Base-by-base conservation (phyloP, 2,888 invertebrate genomes). In the Spicauda simplicius region DNA sequence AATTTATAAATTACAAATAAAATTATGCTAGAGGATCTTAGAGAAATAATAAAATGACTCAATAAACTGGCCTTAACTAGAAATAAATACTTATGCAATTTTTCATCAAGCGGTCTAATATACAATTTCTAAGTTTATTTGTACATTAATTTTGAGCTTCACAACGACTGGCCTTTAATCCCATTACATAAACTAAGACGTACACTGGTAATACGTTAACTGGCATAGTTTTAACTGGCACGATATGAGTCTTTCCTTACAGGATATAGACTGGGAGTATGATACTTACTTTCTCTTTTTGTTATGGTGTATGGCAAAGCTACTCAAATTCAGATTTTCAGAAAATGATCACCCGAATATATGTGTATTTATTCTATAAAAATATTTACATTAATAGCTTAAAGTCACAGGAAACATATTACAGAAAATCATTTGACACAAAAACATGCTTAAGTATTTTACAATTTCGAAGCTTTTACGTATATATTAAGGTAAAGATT, bases 71-170 rank as follows among this genome's bases (percentile, higher is more conserved):
- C 90, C 89, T 91, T 85, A 74, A 80, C 77, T 87, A 90, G 90
- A 76, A 92, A 92, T 91, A 92, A 92, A 92, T 92, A 92, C 85
- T 87, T 88, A 88, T 71, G 79, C 18, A 72, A 72, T 70, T 71
- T 68, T 64, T 73, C 33, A 71, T 72, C 69, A 78, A 81, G 77
- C 67, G 77, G 70, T 74, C 75, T 78, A 80, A 80, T 76, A 77
- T 85, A 86, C 85, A 86, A 77, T 69, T 72, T 71, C 76, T 80
- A 76, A 74, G 74, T 77, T 80, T 76, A 83, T 90, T 91, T 91
- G 91, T 91, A 92, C 91, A 91, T 82, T 62, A 84, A 91, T 91
- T 91, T 92, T 89, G 91, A 91, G 91, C 90, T 85, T 91, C 83
- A 74, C 81, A 81, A 60, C 74, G 79, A 92, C 92, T 92, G 92